These are phyloP conservation scores for Syrrhaptes paradoxus DNA, from an alignment of 2,113 vertebrate species.

Conservation along the genomic window DNA sequence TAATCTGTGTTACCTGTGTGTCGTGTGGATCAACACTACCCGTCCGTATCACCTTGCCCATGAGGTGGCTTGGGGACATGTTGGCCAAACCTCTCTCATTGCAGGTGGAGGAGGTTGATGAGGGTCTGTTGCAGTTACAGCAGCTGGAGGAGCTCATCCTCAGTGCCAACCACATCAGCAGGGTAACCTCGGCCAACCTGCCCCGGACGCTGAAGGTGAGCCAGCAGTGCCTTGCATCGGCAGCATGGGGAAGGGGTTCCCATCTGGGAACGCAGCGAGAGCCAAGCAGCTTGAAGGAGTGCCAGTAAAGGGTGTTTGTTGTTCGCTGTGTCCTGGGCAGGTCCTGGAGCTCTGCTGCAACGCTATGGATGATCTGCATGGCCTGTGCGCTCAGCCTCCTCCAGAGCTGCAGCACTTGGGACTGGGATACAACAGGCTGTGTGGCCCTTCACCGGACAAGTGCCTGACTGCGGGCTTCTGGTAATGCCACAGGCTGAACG, in stretches of 20 bases:
- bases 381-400: conserved; percentile 67
- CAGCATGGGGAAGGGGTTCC: neutral
- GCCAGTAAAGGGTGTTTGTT: neutral
- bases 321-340: conserved; percentile 46
- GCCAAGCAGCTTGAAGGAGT: fast-evolving
- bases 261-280: neutral
- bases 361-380: conserved; percentile 66
- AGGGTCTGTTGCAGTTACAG: conserved; percentile 77
- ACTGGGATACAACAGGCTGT: conserved; percentile 79
- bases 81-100: neutral
- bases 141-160: conserved; percentile 84
- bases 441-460: conserved; percentile 53
- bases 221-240: fast-evolving
- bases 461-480: conserved; percentile 76
- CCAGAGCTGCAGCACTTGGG: conserved; percentile 80
- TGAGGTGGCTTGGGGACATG: fast-evolving
- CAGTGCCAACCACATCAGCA: conserved; percentile 81
- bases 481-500: conserved; percentile 37
- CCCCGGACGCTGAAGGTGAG: conserved; percentile 81
- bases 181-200: conserved; percentile 72
- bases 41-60: neutral
- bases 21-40: fast-evolving
- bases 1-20: fast-evolving
- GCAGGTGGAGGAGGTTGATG: conserved; percentile 82
- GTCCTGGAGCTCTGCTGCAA: conserved; percentile 87